Evolutionary conservation across 2,888 invertebrate species (phyloP), one percentile per base, ranked within the genome.

Genomic region (Brassicogethes aeneus): DNA sequence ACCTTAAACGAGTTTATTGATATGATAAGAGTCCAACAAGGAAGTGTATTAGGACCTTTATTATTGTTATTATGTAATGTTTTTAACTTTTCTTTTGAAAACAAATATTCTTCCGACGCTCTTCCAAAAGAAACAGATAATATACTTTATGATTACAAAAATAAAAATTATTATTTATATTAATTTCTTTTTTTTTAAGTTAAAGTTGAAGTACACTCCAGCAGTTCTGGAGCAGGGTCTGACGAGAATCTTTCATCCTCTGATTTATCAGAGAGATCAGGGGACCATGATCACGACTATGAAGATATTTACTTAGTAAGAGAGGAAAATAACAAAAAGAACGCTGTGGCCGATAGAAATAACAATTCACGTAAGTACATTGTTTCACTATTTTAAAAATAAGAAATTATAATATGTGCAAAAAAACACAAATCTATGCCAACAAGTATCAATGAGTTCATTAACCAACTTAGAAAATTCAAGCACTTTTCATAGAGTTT

Each of bases 181-280:
- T 10, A 12, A 40, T 34, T 5, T 30, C 7, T 29, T 35, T 10
- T 30, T 39, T 14, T 64, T 62, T 10, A 73, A 85, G 88, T 89
- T 52, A 87, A 88, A 77, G 89, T 87, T 34, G 89, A 89, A 69
- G 82, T 89, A 37, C 89, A 90, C 70, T 83, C 82, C n/a, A 77
- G 77, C 44, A 79, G 77, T 50, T 76, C 76, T 51, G 79, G 77
- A 39, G 77, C 79, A 13, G 77, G 76, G 47, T 77, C 77, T 16
- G 79, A 79, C 46, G 79, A 77, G 63, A 78, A 77, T 42, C 68
- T 77, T 8, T 77, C 76, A 41, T 73, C 76, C 12, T 74, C 76
- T 10, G 76, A 76, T 46, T 52, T 70, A 29, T 71, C 72, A n/a
- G 72, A 70, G 47, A 57, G 69, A 23, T 70, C 70, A 5, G 69